phyloP scores from a whole-genome alignment of 2,797 vertebrate species.

The Ceryle rudis region DNA sequence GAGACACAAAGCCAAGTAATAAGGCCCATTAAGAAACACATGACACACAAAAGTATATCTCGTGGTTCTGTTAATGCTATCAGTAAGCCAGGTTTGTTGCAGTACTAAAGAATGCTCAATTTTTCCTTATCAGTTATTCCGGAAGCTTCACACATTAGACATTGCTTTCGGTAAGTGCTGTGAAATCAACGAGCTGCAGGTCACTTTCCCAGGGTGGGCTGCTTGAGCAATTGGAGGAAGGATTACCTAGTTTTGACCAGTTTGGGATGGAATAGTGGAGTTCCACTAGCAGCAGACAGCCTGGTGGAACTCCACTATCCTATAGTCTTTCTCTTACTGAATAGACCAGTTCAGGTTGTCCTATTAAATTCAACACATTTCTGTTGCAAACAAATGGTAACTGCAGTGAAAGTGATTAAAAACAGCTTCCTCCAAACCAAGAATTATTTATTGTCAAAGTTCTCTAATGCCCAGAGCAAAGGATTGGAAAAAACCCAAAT shows the following conservation, averaged over 20 bases:
- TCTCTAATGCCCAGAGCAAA: not conserved
- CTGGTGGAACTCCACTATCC: too few species aligned
- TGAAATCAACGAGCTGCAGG: not conserved
- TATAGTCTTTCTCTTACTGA: not conserved
- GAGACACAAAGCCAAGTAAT: conserved; percentile 22
- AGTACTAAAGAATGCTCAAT: not conserved
- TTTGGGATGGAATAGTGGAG: not conserved
- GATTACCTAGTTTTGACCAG: not conserved
- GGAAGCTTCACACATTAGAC: not conserved
- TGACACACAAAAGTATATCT: not conserved
- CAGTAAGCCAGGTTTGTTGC: conserved; percentile 20
- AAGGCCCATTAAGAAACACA: not conserved
- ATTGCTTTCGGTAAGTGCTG: not conserved
- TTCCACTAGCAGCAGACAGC: not conserved
- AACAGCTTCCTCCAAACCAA: not conserved
- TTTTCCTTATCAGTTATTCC: conserved; percentile 9
- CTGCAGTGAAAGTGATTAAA: not conserved
- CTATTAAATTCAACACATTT: not conserved
- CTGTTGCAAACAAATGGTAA: not conserved
- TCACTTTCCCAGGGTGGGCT: not conserved
- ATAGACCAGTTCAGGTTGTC: not conserved
- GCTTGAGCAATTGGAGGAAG: not conserved
- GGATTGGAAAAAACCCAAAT: not conserved
- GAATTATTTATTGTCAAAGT: not conserved
- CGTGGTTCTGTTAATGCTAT: not conserved